Evolutionary conservation across 2,888 invertebrate species (phyloP), one percentile per base, ranked within the genome.

Genomic region (Lasioglossum vierecki): DNA sequence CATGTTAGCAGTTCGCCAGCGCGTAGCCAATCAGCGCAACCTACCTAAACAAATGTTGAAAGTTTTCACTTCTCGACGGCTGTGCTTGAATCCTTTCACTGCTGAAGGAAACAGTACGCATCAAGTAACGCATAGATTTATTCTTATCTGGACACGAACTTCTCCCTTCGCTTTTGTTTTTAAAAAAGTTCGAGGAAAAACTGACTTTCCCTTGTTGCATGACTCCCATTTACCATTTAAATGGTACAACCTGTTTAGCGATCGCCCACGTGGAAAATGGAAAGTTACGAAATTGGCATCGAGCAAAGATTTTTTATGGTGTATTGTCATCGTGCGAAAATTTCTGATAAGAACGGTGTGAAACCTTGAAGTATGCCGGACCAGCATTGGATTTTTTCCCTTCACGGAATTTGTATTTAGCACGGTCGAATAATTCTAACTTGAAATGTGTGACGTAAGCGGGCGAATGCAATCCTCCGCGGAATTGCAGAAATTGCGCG

Each of bases 401-500:
- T 26, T 5, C 4, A 4, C 18, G 74, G 15, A 13, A 71, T 71
- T 78, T 76, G 66, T 73, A 79, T 76, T 18, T 15, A n/a, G 6
- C 30, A 35, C 26, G 26, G 39, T n/a, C 57, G 60, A 70, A 66
- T 71, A 74, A 74, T 81, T 70, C n/a, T 57, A 39, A 41, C 39
- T 4, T 13, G 39, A 57, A 57, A 79, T 79, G 57, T 72, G 66
- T 49, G 66, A 76, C 49, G 26, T 26, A 22, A 6, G 53, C 9
- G 18, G 39, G 13, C 39, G 26, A 6, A 4, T 35, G 26, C 46
- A 60, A 70, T 70, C 13, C 74, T 46, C 60, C 30, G 15, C 26
- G 74, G 79, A 79, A 81, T 77, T 46, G 83, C 41, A 76, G 73
- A 80, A 80, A 77, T 80, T 77, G 60, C 76, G 66, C 35, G 18